Conservation (phyloP, 2,113 vertebrate species). For the Phrynocephalus versicolor region DNA sequence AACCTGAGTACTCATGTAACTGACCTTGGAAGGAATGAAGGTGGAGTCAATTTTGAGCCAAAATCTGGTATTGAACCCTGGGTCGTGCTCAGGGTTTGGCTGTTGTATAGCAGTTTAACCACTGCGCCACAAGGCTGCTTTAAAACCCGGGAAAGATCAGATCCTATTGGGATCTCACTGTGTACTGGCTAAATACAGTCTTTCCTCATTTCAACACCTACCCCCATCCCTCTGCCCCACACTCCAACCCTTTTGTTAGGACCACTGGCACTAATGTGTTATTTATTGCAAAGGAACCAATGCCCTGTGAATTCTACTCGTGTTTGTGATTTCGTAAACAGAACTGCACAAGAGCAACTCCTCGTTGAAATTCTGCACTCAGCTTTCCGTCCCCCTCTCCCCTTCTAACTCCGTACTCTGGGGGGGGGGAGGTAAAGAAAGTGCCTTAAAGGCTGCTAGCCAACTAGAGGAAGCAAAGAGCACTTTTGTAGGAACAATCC, state of each 20-base stretch:
- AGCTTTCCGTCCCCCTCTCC: neutral
- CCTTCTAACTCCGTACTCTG: neutral
- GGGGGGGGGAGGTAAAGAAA: slow-evolving; percentile 6
- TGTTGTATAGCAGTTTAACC: no score
- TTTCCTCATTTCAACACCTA: neutral
- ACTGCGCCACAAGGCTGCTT: no score
- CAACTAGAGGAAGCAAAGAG: slow-evolving; percentile 3
- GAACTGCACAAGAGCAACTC: neutral
- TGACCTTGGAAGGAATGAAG: no score
- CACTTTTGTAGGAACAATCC: neutral
- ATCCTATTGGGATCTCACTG: neutral
- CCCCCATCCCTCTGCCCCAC: neutral
- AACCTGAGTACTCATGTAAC: no score
- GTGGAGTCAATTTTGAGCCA: no score
- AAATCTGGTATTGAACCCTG: no score
- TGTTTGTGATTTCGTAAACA: neutral
- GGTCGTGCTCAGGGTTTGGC: no score
- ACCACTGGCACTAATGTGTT: neutral
- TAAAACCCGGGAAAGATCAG: neutral
- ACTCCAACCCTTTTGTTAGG: neutral
- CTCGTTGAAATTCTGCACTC: neutral
- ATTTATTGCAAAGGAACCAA: neutral
- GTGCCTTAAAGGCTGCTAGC: neutral
- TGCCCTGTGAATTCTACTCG: accelerated
- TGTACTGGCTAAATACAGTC: neutral